phyloP scores from a whole-genome alignment of 2,888 invertebrate genomes.

The Rhagophthalmus giganteus region DNA sequence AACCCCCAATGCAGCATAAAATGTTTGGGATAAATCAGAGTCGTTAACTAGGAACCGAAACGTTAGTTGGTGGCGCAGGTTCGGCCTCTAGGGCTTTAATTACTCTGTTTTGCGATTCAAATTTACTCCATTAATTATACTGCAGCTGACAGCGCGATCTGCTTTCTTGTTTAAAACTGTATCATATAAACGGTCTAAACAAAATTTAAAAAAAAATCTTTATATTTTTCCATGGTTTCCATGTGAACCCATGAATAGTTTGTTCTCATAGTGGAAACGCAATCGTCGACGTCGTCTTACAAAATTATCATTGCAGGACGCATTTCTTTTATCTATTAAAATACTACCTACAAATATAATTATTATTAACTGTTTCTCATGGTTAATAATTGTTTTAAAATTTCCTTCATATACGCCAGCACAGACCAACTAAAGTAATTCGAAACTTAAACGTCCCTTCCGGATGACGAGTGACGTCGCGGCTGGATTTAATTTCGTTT shows the following conservation, averaged over 20 bases:
- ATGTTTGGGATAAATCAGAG: slow-evolving; percentile 25
- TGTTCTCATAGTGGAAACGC: no score
- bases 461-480: no score
- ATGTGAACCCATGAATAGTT: no score
- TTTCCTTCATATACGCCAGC: no score
- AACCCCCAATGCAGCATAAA: slow-evolving; percentile 19
- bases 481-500: slow-evolving; percentile 10
- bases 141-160: slow-evolving; percentile 25
- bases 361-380: no score
- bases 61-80: slow-evolving; percentile 24
- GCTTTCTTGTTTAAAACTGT: slow-evolving; percentile 12
- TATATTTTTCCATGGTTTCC: no score
- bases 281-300: no score
- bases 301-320: no score
- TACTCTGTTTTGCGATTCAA: slow-evolving; percentile 29
- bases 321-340: no score
- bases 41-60: slow-evolving; percentile 25
- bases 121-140: slow-evolving; percentile 28
- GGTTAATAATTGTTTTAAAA: no score
- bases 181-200: slow-evolving; percentile 12
- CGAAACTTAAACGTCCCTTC: slow-evolving; percentile 7
- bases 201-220: neutral
- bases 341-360: no score
- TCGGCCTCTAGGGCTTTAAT: slow-evolving; percentile 26
- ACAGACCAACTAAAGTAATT: slow-evolving; percentile 6